These are phyloP conservation scores for Cliona cf. orientalis DNA, from an alignment of 37 sponge, comb jelly and placozoan genomes.

Conservation along the genomic window DNA sequence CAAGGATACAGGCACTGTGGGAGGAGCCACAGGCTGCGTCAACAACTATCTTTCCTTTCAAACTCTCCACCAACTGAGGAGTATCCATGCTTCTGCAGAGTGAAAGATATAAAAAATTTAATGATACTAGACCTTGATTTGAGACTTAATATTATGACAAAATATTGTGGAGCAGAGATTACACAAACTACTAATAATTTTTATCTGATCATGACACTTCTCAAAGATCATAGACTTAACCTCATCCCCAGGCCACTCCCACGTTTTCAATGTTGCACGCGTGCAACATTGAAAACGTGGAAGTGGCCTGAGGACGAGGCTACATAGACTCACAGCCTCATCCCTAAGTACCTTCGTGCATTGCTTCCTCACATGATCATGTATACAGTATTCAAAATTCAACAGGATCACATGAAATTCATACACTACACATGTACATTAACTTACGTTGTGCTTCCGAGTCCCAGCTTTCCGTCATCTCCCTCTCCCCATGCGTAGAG, in stretches of 20 bases:
- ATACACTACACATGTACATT: background rate
- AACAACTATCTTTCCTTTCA: constrained; percentile 73
- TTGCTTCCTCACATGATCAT: background rate
- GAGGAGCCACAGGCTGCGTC: constrained; percentile 89
- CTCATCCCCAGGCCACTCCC: too few species aligned
- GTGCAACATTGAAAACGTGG: background rate
- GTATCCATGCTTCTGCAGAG: constrained; percentile 64
- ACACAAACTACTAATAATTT: background rate
- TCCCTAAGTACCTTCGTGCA: background rate
- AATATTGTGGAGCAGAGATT: background rate
- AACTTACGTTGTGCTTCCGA: constrained; percentile 79
- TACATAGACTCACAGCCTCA: background rate
- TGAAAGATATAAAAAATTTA: background rate
- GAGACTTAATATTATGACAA: too few species aligned
- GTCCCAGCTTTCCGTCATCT: constrained; percentile 95
- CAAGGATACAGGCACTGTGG: constrained; percentile 94
- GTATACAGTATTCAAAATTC: background rate
- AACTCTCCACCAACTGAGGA: constrained; percentile 75
- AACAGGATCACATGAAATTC: background rate
- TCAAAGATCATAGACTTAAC: too few species aligned
- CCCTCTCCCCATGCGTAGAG: constrained; percentile 98
- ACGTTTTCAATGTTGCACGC: too few species aligned
- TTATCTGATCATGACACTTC: too few species aligned
- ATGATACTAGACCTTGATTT: too few species aligned
- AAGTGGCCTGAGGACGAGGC: background rate